phyloP scores from a whole-genome alignment of 1,140 invertebrate species.

The Nasonia giraulti region DNA sequence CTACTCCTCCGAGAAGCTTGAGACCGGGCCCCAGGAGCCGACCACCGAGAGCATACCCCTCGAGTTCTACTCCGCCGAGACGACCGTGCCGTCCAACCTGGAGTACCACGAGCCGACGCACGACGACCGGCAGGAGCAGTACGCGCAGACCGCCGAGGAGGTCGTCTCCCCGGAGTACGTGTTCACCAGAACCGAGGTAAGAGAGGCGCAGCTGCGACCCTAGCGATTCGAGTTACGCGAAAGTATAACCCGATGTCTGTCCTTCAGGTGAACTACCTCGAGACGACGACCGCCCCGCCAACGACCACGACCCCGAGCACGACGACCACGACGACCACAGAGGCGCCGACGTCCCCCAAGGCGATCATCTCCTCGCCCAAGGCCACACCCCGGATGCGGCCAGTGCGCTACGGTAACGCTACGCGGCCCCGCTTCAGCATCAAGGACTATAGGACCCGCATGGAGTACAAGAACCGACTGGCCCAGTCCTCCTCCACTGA shows the following conservation, averaged over 20 bases:
- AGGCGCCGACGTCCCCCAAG: conserved; percentile 35
- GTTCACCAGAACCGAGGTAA: conserved; percentile 63
- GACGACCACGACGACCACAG: conserved; percentile 55
- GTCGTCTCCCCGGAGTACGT: conserved; percentile 53
- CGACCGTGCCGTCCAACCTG: conserved; percentile 40
- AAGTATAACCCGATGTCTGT: not conserved
- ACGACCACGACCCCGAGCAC: conserved; percentile 50
- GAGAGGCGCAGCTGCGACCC: too few species aligned
- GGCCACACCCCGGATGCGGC: conserved; percentile 63
- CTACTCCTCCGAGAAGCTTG: conserved; percentile 36
- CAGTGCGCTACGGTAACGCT: conserved; percentile 65
- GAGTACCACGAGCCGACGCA: conserved; percentile 61
- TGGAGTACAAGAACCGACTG: conserved; percentile 68
- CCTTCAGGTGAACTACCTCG: conserved; percentile 52
- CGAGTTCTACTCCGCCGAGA: conserved; percentile 37
- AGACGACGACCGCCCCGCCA: conserved; percentile 44
- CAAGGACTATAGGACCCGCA: conserved; percentile 73
- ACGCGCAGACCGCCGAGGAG: not conserved
- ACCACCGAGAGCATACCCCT: conserved; percentile 20
- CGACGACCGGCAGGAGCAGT: conserved; percentile 47
- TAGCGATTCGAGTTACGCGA: too few species aligned
- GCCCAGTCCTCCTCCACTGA: conserved; percentile 54
- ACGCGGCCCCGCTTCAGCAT: conserved; percentile 70
- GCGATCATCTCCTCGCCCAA: conserved; percentile 42
- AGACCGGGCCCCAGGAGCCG: conserved; percentile 16